Conservation (phyloP, 1,140 invertebrate species). For the Periplaneta americana region DNA sequence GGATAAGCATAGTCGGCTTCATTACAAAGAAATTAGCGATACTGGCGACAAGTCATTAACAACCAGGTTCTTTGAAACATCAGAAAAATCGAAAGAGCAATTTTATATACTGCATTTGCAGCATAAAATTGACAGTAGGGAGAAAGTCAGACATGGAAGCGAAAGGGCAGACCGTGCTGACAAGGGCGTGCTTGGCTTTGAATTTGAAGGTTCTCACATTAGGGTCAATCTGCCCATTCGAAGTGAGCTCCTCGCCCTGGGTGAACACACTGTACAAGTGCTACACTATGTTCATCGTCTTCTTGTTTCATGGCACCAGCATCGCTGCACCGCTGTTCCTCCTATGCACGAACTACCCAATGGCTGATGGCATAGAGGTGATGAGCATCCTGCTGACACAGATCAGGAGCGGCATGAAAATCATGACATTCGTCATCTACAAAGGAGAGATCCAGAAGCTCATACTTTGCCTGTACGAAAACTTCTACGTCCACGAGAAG, state of each 20-base stretch:
- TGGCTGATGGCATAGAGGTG: not conserved
- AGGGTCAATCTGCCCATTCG: not conserved
- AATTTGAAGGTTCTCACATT: not conserved
- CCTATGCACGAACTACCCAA: not conserved
- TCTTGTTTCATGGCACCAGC: not conserved
- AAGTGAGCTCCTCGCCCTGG: not conserved
- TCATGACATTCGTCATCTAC: not conserved
- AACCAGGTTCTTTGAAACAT: too few relatives aligned
- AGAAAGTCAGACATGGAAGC: too few relatives aligned
- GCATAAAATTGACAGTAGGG: too few relatives aligned
- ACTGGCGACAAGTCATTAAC: too few relatives aligned
- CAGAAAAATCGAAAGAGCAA: too few relatives aligned
- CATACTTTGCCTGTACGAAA: not conserved
- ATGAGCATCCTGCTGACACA: not conserved
- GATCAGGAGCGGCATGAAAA: not conserved
- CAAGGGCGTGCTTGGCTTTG: not conserved
- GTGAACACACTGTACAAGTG: not conserved
- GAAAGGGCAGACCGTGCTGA: not conserved
- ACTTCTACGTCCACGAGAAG: not conserved
- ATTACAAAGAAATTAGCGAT: too few relatives aligned
- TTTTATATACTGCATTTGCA: too few relatives aligned
- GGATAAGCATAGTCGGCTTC: too few relatives aligned
- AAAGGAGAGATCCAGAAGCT: not conserved
- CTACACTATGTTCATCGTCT: not conserved
- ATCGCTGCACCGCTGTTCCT: not conserved